A percentile compares a stretch with the other conserved stretches of the same genome.
phyloP scores from a whole-genome alignment of 2,888 invertebrate species.

The Drosophila anomelani region DNA sequence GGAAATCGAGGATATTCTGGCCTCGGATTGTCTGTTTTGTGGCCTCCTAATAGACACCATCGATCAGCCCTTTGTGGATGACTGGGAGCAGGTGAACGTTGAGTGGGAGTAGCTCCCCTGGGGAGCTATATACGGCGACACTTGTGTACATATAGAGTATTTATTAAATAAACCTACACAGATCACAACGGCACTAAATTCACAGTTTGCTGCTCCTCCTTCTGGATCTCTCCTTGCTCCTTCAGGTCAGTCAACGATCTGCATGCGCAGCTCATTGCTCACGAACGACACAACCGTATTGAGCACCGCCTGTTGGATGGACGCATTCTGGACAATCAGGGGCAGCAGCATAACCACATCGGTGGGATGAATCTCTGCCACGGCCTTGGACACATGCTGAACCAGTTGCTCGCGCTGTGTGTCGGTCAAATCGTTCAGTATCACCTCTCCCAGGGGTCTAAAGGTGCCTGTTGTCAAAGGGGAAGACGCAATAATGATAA shows the following conservation, averaged over 20 bases:
- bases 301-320: conserved; percentile 80
- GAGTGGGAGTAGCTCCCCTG: conserved; percentile 90
- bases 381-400: conserved; percentile 75
- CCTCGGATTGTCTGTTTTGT: conserved; percentile 96
- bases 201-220: conserved; percentile 1
- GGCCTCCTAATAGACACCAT: conserved; percentile 97
- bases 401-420: conserved; percentile 77
- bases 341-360: conserved; percentile 81
- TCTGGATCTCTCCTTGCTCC: not conserved
- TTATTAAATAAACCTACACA: conserved; percentile 48
- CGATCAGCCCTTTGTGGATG: conserved; percentile 93
- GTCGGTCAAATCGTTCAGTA: conserved; percentile 82
- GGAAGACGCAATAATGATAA: conserved; percentile 1
- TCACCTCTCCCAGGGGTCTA: conserved; percentile 82
- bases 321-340: conserved; percentile 74
- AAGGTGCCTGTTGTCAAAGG: conserved; percentile 73
- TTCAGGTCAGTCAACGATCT: conserved; percentile 78
- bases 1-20: conserved; percentile 95
- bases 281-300: conserved; percentile 78
- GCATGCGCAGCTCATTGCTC: conserved; percentile 81
- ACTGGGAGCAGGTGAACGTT: conserved; percentile 92
- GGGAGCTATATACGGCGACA: not conserved
- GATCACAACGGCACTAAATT: conserved; percentile 22
- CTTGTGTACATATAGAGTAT: conserved; percentile 42
- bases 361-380: conserved; percentile 76